Evolutionary conservation across 2,113 vertebrate genomes (phyloP).

Genomic region (Podiceps cristatus): DNA sequence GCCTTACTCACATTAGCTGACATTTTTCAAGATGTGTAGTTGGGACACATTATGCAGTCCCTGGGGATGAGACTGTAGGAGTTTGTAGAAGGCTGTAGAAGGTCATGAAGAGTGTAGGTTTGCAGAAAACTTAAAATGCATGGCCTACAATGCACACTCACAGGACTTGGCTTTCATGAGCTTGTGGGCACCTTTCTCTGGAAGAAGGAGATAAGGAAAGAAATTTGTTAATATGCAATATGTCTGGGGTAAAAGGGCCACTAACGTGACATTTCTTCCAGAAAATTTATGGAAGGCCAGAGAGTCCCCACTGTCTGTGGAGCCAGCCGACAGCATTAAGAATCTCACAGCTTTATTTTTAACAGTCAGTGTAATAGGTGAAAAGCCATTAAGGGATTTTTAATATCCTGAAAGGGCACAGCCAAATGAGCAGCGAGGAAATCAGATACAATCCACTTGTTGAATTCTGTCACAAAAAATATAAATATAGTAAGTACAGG

Average conservation of each 20-base stretch:
- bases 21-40: background rate
- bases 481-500: background rate
- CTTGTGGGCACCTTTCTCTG: background rate
- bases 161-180: background rate
- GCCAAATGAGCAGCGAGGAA: background rate
- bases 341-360: slow-evolving; percentile 1
- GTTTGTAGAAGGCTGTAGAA: background rate
- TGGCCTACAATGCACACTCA: background rate
- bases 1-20: background rate
- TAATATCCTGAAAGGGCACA: background rate
- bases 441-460: background rate
- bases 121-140: background rate
- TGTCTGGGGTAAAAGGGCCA: background rate
- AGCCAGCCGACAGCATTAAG: background rate
- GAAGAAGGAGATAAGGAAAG: background rate
- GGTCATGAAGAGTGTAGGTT: background rate
- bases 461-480: background rate
- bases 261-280: background rate
- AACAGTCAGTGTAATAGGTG: background rate
- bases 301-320: background rate
- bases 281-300: background rate
- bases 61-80: background rate
- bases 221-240: background rate
- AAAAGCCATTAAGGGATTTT: background rate
- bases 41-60: background rate